Conservation (phyloP, 2,888 invertebrate genomes). For the Argyresthia goedartella region DNA sequence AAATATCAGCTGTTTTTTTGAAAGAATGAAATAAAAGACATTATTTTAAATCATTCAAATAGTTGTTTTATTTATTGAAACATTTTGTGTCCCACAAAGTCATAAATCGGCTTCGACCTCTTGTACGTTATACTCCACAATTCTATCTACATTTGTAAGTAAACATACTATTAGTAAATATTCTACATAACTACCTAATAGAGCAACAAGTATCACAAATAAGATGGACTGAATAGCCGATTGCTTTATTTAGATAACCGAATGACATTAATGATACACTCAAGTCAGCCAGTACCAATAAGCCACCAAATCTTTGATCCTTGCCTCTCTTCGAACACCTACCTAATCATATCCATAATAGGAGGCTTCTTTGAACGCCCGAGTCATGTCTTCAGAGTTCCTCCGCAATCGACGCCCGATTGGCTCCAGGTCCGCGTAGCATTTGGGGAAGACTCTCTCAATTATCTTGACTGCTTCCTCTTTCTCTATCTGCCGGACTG, state of each 20-base stretch:
- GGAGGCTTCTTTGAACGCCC: conserved; percentile 81
- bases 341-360: conserved; percentile 81
- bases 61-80: conserved; percentile 31
- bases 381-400: conserved; percentile 81
- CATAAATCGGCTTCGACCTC: not conserved
- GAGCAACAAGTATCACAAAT: too few species aligned
- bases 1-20: conserved; percentile 29
- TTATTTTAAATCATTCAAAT: conserved; percentile 52
- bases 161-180: too few species aligned
- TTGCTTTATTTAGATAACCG: too few species aligned
- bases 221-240: too few species aligned
- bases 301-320: too few species aligned
- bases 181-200: too few species aligned
- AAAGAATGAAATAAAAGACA: conserved; percentile 66
- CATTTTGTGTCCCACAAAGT: not conserved
- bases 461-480: conserved; percentile 82
- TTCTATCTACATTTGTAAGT: conserved; percentile 16
- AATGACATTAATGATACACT: too few species aligned
- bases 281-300: too few species aligned
- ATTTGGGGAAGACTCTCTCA: conserved; percentile 89
- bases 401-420: conserved; percentile 83
- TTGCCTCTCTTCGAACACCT: too few species aligned
- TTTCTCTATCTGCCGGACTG: conserved; percentile 80
- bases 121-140: conserved; percentile 2
- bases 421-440: conserved; percentile 94